These are phyloP conservation scores for Achroia grisella DNA, from an alignment of 1,140 invertebrate species.

Conservation along the genomic window DNA sequence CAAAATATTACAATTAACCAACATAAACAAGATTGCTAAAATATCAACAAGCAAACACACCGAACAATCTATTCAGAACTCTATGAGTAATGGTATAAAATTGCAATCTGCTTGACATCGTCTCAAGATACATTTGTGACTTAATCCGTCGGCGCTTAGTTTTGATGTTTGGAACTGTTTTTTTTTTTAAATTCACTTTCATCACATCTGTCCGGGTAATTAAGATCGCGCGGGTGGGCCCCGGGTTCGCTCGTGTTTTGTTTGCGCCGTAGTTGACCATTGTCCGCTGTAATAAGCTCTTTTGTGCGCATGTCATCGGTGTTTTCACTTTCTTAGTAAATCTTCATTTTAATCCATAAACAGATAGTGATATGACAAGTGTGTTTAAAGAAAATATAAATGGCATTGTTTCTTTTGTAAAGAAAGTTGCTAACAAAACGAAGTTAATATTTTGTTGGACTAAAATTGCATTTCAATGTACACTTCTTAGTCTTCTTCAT, in stretches of 20 bases:
- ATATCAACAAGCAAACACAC: too few species aligned
- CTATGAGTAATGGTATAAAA: too few species aligned
- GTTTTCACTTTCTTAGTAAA: conserved; percentile 3
- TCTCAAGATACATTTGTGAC: background rate
- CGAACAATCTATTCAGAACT: too few species aligned
- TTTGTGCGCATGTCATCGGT: background rate
- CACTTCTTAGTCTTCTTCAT: too few species aligned
- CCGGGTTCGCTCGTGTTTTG: background rate
- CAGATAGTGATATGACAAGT: background rate
- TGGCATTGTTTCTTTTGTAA: background rate
- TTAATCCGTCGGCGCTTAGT: conserved; percentile 1
- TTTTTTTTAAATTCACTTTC: conserved; percentile 2
- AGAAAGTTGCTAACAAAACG: background rate
- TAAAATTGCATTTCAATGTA: too few species aligned
- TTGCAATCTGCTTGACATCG: too few species aligned
- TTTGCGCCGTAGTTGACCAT: background rate
- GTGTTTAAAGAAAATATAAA: background rate
- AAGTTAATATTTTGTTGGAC: too few species aligned
- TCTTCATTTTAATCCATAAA: background rate
- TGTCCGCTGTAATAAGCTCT: conserved; percentile 1
- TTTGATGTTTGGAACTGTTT: background rate
- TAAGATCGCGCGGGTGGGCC: background rate
- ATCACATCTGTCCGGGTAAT: conserved; percentile 1
- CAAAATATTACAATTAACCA: too few species aligned
- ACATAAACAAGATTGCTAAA: too few species aligned